Conservation (phyloP, 2,113 vertebrate genomes). For the Phodopus roborovskii region DNA sequence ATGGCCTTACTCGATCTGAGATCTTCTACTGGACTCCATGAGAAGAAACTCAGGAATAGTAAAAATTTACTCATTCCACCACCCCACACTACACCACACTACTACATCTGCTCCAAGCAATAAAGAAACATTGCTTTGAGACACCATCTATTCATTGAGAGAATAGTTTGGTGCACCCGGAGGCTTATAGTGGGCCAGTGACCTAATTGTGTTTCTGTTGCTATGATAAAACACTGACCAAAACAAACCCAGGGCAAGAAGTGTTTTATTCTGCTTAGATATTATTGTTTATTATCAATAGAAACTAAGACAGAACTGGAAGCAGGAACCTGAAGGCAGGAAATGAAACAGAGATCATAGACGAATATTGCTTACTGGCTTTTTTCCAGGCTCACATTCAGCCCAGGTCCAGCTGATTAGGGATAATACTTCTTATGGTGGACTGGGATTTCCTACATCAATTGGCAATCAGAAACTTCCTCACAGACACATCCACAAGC, state of each 20-base stretch:
- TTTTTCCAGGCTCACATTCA: neutral
- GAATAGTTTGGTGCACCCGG: accelerated
- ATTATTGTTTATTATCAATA: neutral
- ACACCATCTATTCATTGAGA: neutral
- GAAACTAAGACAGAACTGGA: neutral
- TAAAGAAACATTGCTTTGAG: neutral
- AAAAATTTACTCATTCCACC: neutral
- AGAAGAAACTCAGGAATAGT: neutral
- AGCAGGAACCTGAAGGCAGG: neutral
- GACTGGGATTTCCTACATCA: neutral
- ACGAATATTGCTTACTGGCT: neutral
- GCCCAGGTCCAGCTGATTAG: neutral
- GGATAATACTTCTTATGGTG: neutral
- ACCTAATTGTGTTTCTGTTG: neutral
- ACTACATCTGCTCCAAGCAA: neutral
- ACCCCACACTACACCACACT: neutral
- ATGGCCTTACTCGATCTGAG: neutral
- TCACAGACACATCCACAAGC: neutral
- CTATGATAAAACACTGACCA: neutral
- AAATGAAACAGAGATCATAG: neutral
- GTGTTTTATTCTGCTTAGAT: neutral
- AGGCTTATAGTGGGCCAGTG: neutral
- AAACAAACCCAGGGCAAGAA: neutral
- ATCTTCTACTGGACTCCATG: neutral
- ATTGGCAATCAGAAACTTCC: neutral